Evolutionary conservation across 2,888 invertebrate species (phyloP).

Genomic region (Heliconius cydno): DNA sequence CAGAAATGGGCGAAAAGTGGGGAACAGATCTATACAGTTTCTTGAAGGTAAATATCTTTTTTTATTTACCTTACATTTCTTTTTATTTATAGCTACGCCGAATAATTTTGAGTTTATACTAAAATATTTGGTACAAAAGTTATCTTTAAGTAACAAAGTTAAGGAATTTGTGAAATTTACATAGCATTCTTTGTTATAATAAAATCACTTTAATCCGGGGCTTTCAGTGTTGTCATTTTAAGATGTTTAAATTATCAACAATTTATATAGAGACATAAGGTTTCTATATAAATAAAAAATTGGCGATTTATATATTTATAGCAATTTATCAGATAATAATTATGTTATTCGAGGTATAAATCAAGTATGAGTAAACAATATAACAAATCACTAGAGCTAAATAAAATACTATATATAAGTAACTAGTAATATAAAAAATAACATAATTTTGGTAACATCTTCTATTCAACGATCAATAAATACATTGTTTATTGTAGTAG

Average conservation of each 20-base stretch:
- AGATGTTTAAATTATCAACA: background rate
- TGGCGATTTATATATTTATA: too few relatives aligned
- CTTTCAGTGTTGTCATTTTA: background rate
- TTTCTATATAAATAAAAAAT: too few relatives aligned
- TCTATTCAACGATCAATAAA: background rate
- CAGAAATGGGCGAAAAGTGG: too few relatives aligned
- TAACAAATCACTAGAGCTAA: too few relatives aligned
- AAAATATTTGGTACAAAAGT: conserved; percentile 7
- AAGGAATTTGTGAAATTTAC: conserved; percentile 1
- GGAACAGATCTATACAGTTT: too few relatives aligned
- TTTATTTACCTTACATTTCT: background rate
- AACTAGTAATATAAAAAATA: background rate
- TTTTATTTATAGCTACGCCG: background rate
- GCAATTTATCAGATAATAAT: too few relatives aligned
- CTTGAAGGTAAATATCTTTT: too few relatives aligned
- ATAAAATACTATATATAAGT: too few relatives aligned
- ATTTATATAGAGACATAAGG: background rate
- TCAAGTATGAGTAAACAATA: too few relatives aligned
- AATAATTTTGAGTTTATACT: background rate
- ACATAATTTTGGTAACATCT: background rate
- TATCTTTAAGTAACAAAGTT: conserved; percentile 8
- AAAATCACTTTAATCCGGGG: background rate
- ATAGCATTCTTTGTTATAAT: background rate
- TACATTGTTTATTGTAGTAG: background rate
- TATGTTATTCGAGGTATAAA: too few relatives aligned